Base-by-base conservation (phyloP, 2,113 vertebrate genomes). In the Mystacornis crossleyi region DNA sequence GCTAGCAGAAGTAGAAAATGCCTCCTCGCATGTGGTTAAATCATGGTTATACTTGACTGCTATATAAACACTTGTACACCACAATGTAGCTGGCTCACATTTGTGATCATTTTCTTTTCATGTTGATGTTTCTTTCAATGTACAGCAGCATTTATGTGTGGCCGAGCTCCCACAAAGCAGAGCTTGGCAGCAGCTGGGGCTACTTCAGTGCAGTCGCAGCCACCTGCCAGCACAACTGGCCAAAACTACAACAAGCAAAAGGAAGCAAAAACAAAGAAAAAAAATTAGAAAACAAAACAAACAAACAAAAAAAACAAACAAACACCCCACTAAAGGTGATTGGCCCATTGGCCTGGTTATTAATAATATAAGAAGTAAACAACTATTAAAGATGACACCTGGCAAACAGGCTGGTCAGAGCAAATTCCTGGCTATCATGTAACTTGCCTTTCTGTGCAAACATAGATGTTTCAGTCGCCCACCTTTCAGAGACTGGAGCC, bases 111-210 rank as follows among this genome's bases (percentile, higher is more conserved):
- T 62, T 62, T 83, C 33, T 88, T 85, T 75, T 58, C 88, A 74
- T 36, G 43, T 40, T 60, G 91, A 70, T 13, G 36, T 47, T 97
- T 91, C 51, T 64, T 78, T 81, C 54, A 54, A 50, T 21, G 23
- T 24, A 66, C 42, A 90, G 54, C 69, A 77, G 38, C 78, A 83
- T 90, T 91, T 81, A 71, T 5, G 6, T 66, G 67, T 6, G 9
- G 33, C 50, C 34, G 29, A 82, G 70, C 53, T 93, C 53, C 77
- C 91, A 90, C 84, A 86, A 82, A 92, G 31, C 72, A 89, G 77
- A 71, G 67, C n/a, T 90, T 96, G 97, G 96, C 96, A 97, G 93
- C 89, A 94, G 90, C 61, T 92, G 66, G 81, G 74, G 31, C 23
- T 86, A 18, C 77, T 33, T 86, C 86, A 69, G 36, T 16, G 48